Base-by-base conservation (phyloP, 2,113 vertebrate genomes). In the Ochotona princeps region DNA sequence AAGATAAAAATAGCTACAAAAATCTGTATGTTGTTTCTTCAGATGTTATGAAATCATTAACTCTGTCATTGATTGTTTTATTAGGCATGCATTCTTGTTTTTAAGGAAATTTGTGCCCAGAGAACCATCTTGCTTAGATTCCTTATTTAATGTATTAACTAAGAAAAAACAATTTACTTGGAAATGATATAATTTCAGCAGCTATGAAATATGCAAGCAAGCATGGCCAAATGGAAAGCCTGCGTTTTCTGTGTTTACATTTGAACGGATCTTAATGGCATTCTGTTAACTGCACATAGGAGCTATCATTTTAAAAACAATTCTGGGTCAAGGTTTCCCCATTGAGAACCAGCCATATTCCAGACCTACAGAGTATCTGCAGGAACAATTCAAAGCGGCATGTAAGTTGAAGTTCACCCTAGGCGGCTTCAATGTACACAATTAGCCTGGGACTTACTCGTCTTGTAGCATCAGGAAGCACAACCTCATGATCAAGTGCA, bases 281-380 rank as follows among this genome's bases (percentile, higher is more conserved):
- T 67, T 96, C 94, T 95, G 83, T 94, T 98, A 97, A 94, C 95
- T 96, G 96, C 96, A 94, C 94, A 90, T 92, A 97, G 97, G 97
- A 97, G 94, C 89, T 97, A 92, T 87, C 92, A 94, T 94, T 97
- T 97, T 95, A 86, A 93, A 94, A 98, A 97, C 94, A 96, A 93
- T 92, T 96, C 95, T 96, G 89, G 94, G 98, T 97, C 97, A 97
- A 97, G 97, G 96, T 87, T 89, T 96, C 94, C 88, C 90, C 89
- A 82, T 97, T 97, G 95, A 97, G 88, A 96, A 94, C 90, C 91
- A 89, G 18, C 94, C 95, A 92, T 95, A 92, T 82, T 96, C 90
- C 63, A 88, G 89, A 85, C 90, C 87, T 94, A 70, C 73, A 96
- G 96, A 96, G 90, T 95, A 96, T 96, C 90, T 97, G 96, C 93